phyloP scores from a whole-genome alignment of 2,113 vertebrate genomes.

The Xyliphius kryptos region DNA sequence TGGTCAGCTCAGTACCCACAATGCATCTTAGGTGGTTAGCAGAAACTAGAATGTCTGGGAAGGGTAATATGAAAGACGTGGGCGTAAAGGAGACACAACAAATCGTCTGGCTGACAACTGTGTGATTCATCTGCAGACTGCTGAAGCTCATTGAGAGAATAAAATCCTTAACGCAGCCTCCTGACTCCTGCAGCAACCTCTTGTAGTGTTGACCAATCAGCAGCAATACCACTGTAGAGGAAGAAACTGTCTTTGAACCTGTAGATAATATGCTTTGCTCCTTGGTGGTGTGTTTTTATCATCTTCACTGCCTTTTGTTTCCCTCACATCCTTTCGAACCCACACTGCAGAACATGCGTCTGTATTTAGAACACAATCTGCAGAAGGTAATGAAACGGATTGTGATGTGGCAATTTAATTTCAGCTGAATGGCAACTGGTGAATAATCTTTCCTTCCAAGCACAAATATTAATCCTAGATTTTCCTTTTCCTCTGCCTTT shows the following conservation, averaged over 20 bases:
- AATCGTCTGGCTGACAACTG: constrained; percentile 23
- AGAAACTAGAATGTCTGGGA: neutral
- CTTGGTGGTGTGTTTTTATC: neutral
- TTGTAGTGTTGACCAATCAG: neutral
- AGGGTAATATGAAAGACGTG: constrained; percentile 21
- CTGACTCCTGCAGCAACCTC: neutral
- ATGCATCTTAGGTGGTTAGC: constrained; percentile 12
- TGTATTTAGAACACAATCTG: constrained; percentile 56
- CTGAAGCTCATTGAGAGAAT: constrained; percentile 21
- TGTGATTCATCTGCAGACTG: constrained; percentile 23
- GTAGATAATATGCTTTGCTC: neutral
- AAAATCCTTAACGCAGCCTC: neutral
- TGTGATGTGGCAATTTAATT: constrained; percentile 66
- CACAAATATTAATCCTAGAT: constrained; percentile 62
- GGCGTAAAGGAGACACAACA: constrained; percentile 23
- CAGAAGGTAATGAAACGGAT: constrained; percentile 58
- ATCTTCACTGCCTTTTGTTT: neutral
- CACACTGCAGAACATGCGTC: constrained; percentile 48
- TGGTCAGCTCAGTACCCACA: constrained; percentile 3
- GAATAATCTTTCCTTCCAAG: constrained; percentile 55
- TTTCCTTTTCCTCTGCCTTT: constrained; percentile 15
- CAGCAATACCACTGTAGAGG: too few relatives aligned
- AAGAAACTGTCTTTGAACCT: neutral
- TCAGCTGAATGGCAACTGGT: constrained; percentile 42
- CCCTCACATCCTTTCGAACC: neutral